Base-by-base conservation (phyloP, 37 sponge, comb jelly and placozoan genomes). In the Ianthella basta region DNA sequence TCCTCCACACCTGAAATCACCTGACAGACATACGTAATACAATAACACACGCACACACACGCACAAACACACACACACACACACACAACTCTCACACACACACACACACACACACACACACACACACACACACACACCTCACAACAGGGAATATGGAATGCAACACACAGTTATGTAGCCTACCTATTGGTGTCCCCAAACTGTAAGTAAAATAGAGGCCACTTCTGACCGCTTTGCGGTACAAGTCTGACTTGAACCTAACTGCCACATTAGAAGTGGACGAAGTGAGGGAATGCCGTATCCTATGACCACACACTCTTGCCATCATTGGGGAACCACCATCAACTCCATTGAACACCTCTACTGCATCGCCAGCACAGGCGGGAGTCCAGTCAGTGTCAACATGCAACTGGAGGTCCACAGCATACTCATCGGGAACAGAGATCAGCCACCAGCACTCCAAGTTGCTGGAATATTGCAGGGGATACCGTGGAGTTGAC, bases 381-480 rank as follows among this genome's bases (percentile, higher is more conserved):
- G 2, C 53, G 5, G 20, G 44, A 23, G 78, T 53, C 44, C 25
- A 38, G 40, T 75, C 78, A 2, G 37, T 41, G 37, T 75, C 78
- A 0, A 75, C n/a, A 19, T 24, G 33, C 54, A 75, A 50, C 12
- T 40, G 24, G 12, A 75, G 25, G 4, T 75, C 78, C n/a, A 75
- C 78, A 41, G 78, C 44, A 19, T 75, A 53, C 38, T 19, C 53
- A 53, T 75, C 53, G 2, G 15, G 78, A 40, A 75, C 78, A 75
- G 54, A 19, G 15, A 75, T 24, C 37, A 75, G 40, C 78, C 78
- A 75, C 78, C 78, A 75, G 54, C 78, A 75, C 38, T 75, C 78
- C 25, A 50, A 53, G 38, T 41, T 19, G 15, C 25, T 15, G 21
- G 78, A 14, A 50, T 75, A 75, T 18, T 20, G 24, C 78, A 18